phyloP scores from a whole-genome alignment of 2,888 invertebrate genomes.

The Orchesellides sinensis region DNA sequence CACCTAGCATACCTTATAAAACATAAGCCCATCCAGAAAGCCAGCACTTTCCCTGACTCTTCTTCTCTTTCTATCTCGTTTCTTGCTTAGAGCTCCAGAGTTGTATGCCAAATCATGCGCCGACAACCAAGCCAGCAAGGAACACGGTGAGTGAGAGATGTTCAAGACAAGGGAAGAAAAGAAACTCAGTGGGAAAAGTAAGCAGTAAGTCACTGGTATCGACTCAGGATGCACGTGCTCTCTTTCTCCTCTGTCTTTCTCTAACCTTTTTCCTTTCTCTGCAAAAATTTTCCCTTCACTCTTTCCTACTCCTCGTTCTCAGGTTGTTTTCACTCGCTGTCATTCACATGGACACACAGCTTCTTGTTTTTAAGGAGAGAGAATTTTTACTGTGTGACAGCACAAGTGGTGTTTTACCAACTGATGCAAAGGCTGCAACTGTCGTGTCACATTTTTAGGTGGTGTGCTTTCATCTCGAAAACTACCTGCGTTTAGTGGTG shows the following conservation, averaged over 20 bases:
- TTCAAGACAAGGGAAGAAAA: not conserved
- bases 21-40: not conserved
- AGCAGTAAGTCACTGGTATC: not conserved
- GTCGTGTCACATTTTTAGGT: constrained; percentile 37
- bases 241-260: not conserved
- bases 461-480: constrained; percentile 36
- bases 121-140: constrained; percentile 6
- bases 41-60: not conserved
- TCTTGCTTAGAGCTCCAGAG: no score
- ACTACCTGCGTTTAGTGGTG: constrained; percentile 27
- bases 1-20: not conserved
- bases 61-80: not conserved
- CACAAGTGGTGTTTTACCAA: constrained; percentile 49
- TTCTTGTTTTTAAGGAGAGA: constrained; percentile 16
- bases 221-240: not conserved
- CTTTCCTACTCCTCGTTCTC: not conserved
- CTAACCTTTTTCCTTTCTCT: not conserved
- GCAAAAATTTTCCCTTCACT: not conserved
- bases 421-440: constrained; percentile 51
- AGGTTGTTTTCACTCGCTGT: constrained; percentile 40
- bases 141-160: not conserved
- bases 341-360: constrained; percentile 39
- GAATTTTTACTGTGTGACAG: constrained; percentile 51
- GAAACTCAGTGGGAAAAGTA: not conserved
- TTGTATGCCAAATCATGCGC: constrained; percentile 32